A percentile compares a stretch with the other conserved stretches of the same genome.
These are phyloP conservation scores for Lordiphosa collinella DNA, from an alignment of 1,140 invertebrate genomes.

Conservation along the genomic window DNA sequence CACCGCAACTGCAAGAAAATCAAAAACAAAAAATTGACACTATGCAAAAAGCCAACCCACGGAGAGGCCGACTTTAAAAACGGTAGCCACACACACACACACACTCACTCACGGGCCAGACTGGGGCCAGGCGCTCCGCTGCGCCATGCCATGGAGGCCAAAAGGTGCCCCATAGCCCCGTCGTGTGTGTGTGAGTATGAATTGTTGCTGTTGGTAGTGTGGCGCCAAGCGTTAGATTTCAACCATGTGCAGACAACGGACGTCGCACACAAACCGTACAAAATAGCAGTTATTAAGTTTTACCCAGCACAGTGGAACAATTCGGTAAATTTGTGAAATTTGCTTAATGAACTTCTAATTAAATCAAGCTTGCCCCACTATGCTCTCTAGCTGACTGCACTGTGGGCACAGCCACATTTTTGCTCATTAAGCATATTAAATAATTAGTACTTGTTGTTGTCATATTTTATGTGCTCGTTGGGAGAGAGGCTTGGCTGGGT, in stretches of 20 bases:
- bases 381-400: slow-evolving; percentile 27
- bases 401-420: slow-evolving; percentile 60
- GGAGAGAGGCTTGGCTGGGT: slow-evolving; percentile 46
- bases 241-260: slow-evolving; percentile 62
- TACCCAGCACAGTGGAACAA: slow-evolving; percentile 38
- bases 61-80: slow-evolving; percentile 54
- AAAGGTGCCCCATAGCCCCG: slow-evolving; percentile 57
- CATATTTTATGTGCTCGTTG: slow-evolving; percentile 67
- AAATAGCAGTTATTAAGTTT: slow-evolving; percentile 55
- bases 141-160: slow-evolving; percentile 63
- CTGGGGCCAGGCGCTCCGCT: slow-evolving; percentile 64
- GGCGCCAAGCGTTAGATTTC: slow-evolving; percentile 74
- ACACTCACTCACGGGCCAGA: slow-evolving; percentile 36
- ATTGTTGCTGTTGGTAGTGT: slow-evolving; percentile 27
- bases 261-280: slow-evolving; percentile 41
- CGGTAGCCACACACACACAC: slow-evolving; percentile 42
- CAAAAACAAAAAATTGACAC: slow-evolving; percentile 57
- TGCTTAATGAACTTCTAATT: not conserved
- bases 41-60: slow-evolving; percentile 72
- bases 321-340: slow-evolving; percentile 5
- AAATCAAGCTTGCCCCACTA: slow-evolving; percentile 23
- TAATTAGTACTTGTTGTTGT: slow-evolving; percentile 72
- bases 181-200: slow-evolving; percentile 10
- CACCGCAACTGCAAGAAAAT: slow-evolving; percentile 1
- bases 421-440: slow-evolving; percentile 74